A percentile compares a stretch with the other conserved stretches of the same genome.
These are phyloP conservation scores for Aporophyla lueneburgensis DNA, from an alignment of 2,888 invertebrate genomes.

Conservation along the genomic window DNA sequence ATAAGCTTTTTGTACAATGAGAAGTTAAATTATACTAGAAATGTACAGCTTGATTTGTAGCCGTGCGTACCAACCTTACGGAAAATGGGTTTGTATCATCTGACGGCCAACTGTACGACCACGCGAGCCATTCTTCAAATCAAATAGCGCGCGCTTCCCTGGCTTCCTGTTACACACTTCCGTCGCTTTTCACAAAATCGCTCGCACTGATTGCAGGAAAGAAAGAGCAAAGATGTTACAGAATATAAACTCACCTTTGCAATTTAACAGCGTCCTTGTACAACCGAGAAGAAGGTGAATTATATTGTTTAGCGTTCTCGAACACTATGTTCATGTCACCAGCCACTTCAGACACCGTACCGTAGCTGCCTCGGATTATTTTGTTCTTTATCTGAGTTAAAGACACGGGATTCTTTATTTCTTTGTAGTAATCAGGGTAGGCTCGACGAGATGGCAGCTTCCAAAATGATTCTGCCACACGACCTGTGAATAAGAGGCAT, in stretches of 20 bases:
- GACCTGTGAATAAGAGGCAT: conserved; percentile 87
- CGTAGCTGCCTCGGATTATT: conserved; percentile 95
- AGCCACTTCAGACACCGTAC: conserved; percentile 96
- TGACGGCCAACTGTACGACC: no score
- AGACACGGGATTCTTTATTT: conserved; percentile 98
- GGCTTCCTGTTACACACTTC: no score
- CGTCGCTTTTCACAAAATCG: no score
- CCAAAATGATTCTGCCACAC: conserved; percentile 98
- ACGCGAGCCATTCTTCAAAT: no score
- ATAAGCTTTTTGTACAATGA: no score
- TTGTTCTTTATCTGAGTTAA: conserved; percentile 97
- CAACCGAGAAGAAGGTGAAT: conserved; percentile 94
- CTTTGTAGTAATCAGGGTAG: conserved; percentile 99
- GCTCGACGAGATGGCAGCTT: conserved; percentile 97
- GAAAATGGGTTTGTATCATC: no score
- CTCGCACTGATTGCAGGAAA: no score
- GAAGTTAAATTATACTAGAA: no score
- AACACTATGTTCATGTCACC: conserved; percentile 99
- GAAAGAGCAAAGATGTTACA: no score
- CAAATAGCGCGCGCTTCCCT: no score
- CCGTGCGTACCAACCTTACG: no score
- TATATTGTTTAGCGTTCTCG: conserved; percentile 98
- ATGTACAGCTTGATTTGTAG: no score
- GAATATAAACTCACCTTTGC: conserved; percentile 89
- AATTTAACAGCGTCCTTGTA: conserved; percentile 96